Percentiles rank a stretch among this genome's conserved stretches.
These are phyloP conservation scores for Trypoxylon attenuatum DNA, from an alignment of 2,888 invertebrate species.

Conservation along the genomic window DNA sequence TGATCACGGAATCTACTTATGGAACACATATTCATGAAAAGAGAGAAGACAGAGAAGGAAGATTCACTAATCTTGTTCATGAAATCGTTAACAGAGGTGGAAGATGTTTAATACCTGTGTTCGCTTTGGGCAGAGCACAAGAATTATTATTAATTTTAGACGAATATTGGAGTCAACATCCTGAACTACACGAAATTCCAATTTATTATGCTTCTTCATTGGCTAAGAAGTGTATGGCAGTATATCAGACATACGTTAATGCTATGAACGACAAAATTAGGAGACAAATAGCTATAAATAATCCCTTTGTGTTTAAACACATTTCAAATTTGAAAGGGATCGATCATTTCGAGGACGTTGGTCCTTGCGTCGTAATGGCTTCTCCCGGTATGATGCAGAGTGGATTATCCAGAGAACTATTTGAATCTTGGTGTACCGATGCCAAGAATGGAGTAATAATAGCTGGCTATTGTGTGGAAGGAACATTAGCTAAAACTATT, in stretches of 20 bases:
- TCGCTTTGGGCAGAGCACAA: slow-evolving; percentile 98
- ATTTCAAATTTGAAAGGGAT: slow-evolving; percentile 98
- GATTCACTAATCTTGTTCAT: slow-evolving; percentile 94
- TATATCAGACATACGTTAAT: slow-evolving; percentile 99
- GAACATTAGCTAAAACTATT: slow-evolving; percentile 93
- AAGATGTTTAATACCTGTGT: slow-evolving; percentile 97
- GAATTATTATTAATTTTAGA: slow-evolving; percentile 94
- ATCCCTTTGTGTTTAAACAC: slow-evolving; percentile 99
- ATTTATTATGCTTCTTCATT: slow-evolving; percentile 99
- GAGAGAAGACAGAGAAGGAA: slow-evolving; percentile 94
- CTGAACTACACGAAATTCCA: slow-evolving; percentile 97
- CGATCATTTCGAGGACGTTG: slow-evolving; percentile 99
- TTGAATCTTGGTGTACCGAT: slow-evolving; percentile 99
- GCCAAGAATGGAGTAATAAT: slow-evolving; percentile 98
- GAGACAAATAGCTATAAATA: slow-evolving; percentile 96
- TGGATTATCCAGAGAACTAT: slow-evolving; percentile 96
- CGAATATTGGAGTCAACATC: slow-evolving; percentile 98
- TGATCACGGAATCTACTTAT: slow-evolving; percentile 99
- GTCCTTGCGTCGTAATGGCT: slow-evolving; percentile 99
- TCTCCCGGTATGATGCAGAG: slow-evolving; percentile 99
- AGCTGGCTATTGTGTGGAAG: slow-evolving; percentile 96
- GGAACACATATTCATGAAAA: slow-evolving; percentile 99
- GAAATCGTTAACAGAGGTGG: slow-evolving; percentile 99
- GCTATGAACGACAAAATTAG: slow-evolving; percentile 99
- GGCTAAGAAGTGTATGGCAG: slow-evolving; percentile 99